Base-by-base conservation (phyloP, 2,888 invertebrate genomes). In the Drosophila subquinaria region DNA sequence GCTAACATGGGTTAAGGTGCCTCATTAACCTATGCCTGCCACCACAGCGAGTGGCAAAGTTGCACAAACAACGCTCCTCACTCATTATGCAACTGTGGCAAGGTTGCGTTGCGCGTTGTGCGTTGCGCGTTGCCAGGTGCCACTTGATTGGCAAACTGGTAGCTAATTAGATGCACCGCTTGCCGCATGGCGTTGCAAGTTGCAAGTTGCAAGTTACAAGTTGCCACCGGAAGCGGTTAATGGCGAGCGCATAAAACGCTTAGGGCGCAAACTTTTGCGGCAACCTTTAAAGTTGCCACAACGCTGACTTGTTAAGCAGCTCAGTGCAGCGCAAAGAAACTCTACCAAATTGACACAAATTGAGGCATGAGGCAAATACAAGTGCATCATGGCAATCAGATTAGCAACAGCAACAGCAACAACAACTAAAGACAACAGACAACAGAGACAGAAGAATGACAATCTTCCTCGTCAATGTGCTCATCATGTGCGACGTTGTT, bases 321-420 rank as follows among this genome's bases (percentile, higher is more conserved):
- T 45, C 59, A 71, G 63, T 64, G 67, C 67, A 52, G 43, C 45
- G 69, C 45, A 72, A 62, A 30, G 30, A 75, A 64, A 60, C 52
- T 70, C 52, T 38, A 30, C 45, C 69, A 79, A 84, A 86, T 85
- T 84, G 88, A 79, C 82, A 64, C 81, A 88, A 82, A 85, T 88
- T 88, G 0, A 23, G 84, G 76, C 78, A 82, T 56, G 69, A 73
- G 87, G 73, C 76, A 69, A 67, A 74, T 23, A 51, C 27, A 40
- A 40, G 40, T 71, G 74, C 87, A 88, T 72, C 84, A 71, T 65
- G 79, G 75, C 88, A 86, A 83, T 88, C 80, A 73, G 87, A 83
- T 82, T 80, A 86, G 74, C 57, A 53, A 65, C 45, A 43, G 30
- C 57, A 53, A 30, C 57, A 55, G n/a, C 56, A n/a, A 20, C 42